phyloP scores from a whole-genome alignment of 2,113 vertebrate genomes.

The Eublepharis macularius region DNA sequence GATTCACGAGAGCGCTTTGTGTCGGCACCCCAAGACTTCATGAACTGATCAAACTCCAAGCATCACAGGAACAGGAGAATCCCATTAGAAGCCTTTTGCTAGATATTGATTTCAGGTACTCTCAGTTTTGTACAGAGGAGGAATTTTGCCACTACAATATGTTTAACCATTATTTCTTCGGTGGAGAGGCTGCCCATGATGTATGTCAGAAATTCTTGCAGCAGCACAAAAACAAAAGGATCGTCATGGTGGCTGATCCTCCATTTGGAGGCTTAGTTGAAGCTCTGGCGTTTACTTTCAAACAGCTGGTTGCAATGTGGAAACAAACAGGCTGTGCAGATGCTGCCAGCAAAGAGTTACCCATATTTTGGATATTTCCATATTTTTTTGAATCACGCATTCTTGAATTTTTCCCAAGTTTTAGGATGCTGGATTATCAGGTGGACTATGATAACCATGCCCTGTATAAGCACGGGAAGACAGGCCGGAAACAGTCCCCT shows the following conservation, averaged over 20 bases:
- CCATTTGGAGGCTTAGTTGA: conserved; percentile 95
- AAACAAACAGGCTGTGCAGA: conserved; percentile 69
- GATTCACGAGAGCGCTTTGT: conserved; percentile 86
- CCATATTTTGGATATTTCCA: conserved; percentile 93
- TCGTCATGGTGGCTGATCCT: conserved; percentile 92
- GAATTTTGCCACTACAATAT: conserved; percentile 98
- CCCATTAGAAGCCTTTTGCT: conserved; percentile 86
- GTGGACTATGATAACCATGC: conserved; percentile 97
- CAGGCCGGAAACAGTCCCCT: conserved; percentile 90
- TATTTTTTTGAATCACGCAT: conserved; percentile 97
- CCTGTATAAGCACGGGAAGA: conserved; percentile 93
- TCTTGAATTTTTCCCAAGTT: conserved; percentile 85
- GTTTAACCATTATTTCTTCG: conserved; percentile 98
- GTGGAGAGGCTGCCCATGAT: conserved; percentile 77
- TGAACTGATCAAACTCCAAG: conserved; percentile 85
- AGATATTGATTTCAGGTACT: conserved; percentile 96
- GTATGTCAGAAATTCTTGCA: conserved; percentile 82
- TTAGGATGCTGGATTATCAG: conserved; percentile 97
- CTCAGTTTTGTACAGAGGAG: conserved; percentile 89
- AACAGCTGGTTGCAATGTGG: conserved; percentile 83
- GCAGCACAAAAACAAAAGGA: conserved; percentile 73
- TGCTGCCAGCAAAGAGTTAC: conserved; percentile 73
- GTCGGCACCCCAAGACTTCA: conserved; percentile 94
- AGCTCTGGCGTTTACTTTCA: conserved; percentile 90
- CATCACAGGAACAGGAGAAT: conserved; percentile 66